Base-by-base conservation (phyloP, 2,113 vertebrate species). In the Ceyx melanurus region DNA sequence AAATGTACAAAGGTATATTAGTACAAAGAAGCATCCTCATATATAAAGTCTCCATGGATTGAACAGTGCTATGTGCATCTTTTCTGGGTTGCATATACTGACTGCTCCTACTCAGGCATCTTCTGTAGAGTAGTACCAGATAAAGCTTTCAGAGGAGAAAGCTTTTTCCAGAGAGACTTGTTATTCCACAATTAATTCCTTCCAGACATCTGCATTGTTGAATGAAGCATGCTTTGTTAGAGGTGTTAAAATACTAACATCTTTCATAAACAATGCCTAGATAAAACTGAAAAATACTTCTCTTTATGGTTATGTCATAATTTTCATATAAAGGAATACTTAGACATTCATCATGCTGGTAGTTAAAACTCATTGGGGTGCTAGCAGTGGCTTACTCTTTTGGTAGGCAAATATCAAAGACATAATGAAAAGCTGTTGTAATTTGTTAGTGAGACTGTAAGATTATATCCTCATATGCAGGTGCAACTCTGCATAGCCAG, bases 261-360 rank as follows among this genome's bases (percentile, higher is more conserved):
- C 13, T 77, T 13, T 35, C 6, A 35, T 70, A 92, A 21, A 4
- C 5, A 53, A 53, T 3, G 58, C 8, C 35, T 60, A 79, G 61
- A 10, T 58, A 37, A 90, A 80, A 35, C 14, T 37, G 10, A 7
- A 73, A 77, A 72, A 35, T 35, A 35, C 6, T 82, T 92, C 46
- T 95, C 26, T 58, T 94, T 35, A 15, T 71, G 15, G 11, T 73
- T 80, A 16, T 23, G 25, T 48, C 45, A 31, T 43, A 23, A 25
- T 83, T 93, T 93, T 90, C 17, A 56, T 64, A 5, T 53, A 45
- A 23, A 46, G 20, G 45, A 88, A 57, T 61, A 57, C 21, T 83
- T 94, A 79, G 81, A 64, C 29, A 28, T 91, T 86, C 61, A 92
- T 65, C 53, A 76, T 92, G 35, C 26, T 93, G 51, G 18, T 88